Conservation (phyloP, 2,888 invertebrate species). For the Callimorpha dominula region DNA sequence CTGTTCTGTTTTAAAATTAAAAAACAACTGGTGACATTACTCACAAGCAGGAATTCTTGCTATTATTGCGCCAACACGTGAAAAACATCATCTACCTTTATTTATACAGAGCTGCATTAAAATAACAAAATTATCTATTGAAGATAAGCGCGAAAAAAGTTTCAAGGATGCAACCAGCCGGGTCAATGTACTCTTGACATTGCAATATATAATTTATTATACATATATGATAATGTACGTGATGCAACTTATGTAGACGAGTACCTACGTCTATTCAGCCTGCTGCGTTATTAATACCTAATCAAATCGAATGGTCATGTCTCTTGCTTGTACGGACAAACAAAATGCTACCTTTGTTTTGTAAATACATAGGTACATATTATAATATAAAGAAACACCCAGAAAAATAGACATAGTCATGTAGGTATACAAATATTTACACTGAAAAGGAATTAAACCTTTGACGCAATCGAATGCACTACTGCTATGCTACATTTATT, state of each 20-base stretch:
- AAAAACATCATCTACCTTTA: constrained; percentile 48
- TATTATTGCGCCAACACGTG: constrained; percentile 32
- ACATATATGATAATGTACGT: constrained; percentile 61
- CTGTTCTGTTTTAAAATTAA: constrained; percentile 12
- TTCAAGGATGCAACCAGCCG: constrained; percentile 74
- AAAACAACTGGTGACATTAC: constrained; percentile 38
- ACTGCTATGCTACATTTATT: not conserved
- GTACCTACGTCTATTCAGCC: constrained; percentile 39
- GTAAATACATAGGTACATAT: not conserved
- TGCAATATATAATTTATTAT: constrained; percentile 55
- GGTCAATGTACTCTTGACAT: constrained; percentile 82
- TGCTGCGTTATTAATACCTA: constrained; percentile 26
- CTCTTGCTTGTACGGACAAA: constrained; percentile 7
- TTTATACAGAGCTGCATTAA: constrained; percentile 44
- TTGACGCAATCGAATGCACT: not conserved
- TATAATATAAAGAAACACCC: not conserved
- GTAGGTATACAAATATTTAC: not conserved
- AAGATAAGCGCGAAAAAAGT: constrained; percentile 67
- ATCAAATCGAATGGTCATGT: constrained; percentile 27
- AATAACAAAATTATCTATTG: constrained; percentile 72
- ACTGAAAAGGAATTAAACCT: not conserved
- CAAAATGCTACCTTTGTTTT: not conserved
- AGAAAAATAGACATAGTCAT: not conserved
- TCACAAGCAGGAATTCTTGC: constrained; percentile 33
- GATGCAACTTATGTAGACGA: constrained; percentile 65